These are phyloP conservation scores for Leptogaster cylindrica DNA, from an alignment of 2,888 invertebrate species.

Conservation along the genomic window DNA sequence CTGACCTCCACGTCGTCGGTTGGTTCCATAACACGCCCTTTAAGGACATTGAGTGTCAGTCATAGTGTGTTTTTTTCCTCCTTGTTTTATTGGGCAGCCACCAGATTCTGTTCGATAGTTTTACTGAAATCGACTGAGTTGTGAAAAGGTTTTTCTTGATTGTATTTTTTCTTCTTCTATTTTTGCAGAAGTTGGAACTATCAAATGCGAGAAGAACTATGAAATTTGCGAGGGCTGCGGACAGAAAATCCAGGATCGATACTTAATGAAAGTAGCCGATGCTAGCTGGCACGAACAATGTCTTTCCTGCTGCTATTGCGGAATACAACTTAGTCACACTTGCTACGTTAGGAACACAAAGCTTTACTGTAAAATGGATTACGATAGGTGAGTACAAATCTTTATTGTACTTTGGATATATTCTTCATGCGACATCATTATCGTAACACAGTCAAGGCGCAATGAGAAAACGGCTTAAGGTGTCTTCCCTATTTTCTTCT, in stretches of 20 bases:
- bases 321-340: constrained; percentile 85
- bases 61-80: background rate
- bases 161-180: constrained; percentile 33
- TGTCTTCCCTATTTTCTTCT: background rate
- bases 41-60: constrained; percentile 16
- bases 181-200: constrained; percentile 64
- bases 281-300: constrained; percentile 97
- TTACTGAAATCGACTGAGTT: constrained; percentile 25
- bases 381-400: constrained; percentile 79
- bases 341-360: constrained; percentile 95
- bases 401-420: background rate
- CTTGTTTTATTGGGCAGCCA: background rate
- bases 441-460: too few species aligned
- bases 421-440: too few species aligned
- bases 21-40: background rate
- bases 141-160: too few species aligned
- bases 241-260: constrained; percentile 92
- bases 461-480: too few species aligned
- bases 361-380: constrained; percentile 96
- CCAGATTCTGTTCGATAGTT: background rate
- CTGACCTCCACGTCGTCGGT: constrained; percentile 11
- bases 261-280: constrained; percentile 92
- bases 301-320: constrained; percentile 93
- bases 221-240: constrained; percentile 95
- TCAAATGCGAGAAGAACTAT: constrained; percentile 80